A percentile compares a stretch with the other conserved stretches of the same genome.
Conservation (phyloP, 2,113 vertebrate species). For the Coturnix japonica region DNA sequence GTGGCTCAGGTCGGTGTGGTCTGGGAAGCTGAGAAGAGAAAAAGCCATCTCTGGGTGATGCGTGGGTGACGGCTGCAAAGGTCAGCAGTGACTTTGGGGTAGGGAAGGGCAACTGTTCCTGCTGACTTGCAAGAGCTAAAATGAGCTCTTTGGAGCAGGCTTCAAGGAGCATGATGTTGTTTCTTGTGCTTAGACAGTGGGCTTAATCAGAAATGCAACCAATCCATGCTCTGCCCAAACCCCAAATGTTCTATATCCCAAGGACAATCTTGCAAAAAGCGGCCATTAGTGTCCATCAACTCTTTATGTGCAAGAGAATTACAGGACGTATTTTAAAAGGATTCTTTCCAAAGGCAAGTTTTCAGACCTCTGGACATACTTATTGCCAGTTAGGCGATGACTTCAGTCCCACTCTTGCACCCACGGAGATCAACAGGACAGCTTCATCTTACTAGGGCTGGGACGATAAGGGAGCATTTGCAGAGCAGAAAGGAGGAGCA, state of each 20-base stretch:
- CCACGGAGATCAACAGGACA: not conserved
- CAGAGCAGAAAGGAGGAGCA: not conserved
- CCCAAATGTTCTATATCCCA: not conserved
- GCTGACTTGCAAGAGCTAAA: not conserved
- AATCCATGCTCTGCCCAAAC: not conserved
- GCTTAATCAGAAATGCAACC: not conserved
- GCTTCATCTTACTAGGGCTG: not conserved
- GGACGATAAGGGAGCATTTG: not conserved
- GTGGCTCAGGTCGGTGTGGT: not conserved
- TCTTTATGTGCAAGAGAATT: not conserved
- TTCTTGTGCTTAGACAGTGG: not conserved
- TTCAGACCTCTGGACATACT: not conserved
- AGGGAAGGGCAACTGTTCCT: not conserved
- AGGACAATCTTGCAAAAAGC: not conserved
- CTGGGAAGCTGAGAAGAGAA: not conserved
- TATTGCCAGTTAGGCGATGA: not conserved
- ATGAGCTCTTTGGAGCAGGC: not conserved
- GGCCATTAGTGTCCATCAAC: fast-evolving
- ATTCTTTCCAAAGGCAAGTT: not conserved
- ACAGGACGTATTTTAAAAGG: fast-evolving
- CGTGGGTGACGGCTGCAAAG: not conserved
- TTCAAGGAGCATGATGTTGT: not conserved
- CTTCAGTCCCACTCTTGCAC: not conserved
- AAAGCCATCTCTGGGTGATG: not conserved
- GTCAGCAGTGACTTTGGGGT: not conserved